A percentile compares a stretch with the other conserved stretches of the same genome.
Evolutionary conservation across 35 echinoderm and acorn worm genomes (phyloP).

Genomic region (Acanthaster planci): DNA sequence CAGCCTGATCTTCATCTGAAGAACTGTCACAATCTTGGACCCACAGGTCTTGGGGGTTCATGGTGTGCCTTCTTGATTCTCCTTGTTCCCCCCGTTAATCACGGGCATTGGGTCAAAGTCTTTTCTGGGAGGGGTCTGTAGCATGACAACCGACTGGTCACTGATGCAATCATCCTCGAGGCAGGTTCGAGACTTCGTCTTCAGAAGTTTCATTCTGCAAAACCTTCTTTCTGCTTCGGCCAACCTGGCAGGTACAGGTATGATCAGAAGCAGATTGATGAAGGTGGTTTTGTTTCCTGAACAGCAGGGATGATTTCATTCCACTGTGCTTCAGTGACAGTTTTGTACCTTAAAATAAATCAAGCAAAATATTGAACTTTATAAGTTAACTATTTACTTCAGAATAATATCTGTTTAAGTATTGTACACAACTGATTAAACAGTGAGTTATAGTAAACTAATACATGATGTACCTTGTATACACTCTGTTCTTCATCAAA

Average conservation of each 20-base stretch:
- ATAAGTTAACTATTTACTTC: neutral
- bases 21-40: no score
- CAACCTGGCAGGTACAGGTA: slow-evolving; percentile 38
- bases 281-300: slow-evolving; percentile 4
- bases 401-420: neutral
- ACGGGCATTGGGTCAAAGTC: slow-evolving; percentile 31
- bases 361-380: neutral
- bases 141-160: slow-evolving; percentile 34
- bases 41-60: no score
- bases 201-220: slow-evolving; percentile 36
- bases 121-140: slow-evolving; percentile 31
- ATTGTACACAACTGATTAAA: neutral
- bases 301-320: neutral
- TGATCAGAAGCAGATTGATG: slow-evolving; percentile 35
- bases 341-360: slow-evolving; percentile 25
- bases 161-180: slow-evolving; percentile 23
- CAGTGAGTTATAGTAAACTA: neutral
- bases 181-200: slow-evolving; percentile 29
- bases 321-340: slow-evolving; percentile 14
- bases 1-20: no score
- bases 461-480: slow-evolving; percentile 31
- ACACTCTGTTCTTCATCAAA: slow-evolving; percentile 39
- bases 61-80: no score
- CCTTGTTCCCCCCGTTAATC: neutral
- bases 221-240: slow-evolving; percentile 59